These are phyloP conservation scores for Drosophila mulleri DNA, from an alignment of 2,888 invertebrate species.

Conservation along the genomic window DNA sequence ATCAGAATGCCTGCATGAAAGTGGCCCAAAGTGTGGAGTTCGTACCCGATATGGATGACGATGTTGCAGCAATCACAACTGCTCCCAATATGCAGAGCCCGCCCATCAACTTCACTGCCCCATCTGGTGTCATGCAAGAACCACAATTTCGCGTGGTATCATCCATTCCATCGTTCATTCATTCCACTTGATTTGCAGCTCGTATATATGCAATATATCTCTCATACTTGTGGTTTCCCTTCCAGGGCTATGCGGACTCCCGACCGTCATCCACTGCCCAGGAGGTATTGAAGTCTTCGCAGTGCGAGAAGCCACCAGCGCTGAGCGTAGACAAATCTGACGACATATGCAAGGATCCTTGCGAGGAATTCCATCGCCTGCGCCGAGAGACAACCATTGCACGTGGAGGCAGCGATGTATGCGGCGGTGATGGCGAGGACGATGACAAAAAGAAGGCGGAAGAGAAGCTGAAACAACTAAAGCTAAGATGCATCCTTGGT, in stretches of 20 bases:
- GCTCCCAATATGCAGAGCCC: not conserved
- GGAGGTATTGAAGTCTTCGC: conserved; percentile 66
- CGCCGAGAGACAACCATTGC: conserved; percentile 29
- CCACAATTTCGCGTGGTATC: conserved; percentile 53
- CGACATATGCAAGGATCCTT: conserved; percentile 33
- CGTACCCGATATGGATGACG: conserved; percentile 43
- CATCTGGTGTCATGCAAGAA: conserved; percentile 28
- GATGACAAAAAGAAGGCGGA: conserved; percentile 31
- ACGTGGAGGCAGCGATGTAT: not conserved
- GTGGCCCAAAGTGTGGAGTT: conserved; percentile 45
- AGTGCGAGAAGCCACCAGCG: conserved; percentile 36
- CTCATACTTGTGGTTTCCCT: not conserved
- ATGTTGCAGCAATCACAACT: conserved; percentile 6
- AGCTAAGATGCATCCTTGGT: conserved; percentile 48
- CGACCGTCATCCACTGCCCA: conserved; percentile 49
- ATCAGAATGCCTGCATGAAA: conserved; percentile 68
- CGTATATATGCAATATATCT: not conserved
- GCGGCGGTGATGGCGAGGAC: conserved; percentile 3
- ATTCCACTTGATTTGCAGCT: not conserved
- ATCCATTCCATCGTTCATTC: conserved; percentile 1
- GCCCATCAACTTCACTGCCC: conserved; percentile 2
- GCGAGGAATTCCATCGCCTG: conserved; percentile 58
- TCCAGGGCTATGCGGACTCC: conserved; percentile 44
- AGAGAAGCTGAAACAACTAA: conserved; percentile 31
- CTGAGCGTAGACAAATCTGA: conserved; percentile 24